phyloP scores from a whole-genome alignment of 2,888 invertebrate genomes.

The Pinctada fucata region DNA sequence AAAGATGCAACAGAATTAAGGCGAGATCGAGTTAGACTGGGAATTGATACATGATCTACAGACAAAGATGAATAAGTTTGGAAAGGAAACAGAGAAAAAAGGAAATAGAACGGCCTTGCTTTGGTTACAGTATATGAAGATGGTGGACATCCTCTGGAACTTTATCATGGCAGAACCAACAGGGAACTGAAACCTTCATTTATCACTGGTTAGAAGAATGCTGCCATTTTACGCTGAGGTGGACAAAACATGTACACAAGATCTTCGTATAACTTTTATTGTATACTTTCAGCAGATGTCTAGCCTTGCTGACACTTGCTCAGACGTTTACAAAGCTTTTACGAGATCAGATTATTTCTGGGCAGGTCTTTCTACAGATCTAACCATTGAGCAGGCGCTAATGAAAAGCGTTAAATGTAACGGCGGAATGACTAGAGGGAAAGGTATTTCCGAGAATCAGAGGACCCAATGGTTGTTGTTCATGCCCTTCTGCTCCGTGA shows the following conservation, averaged over 20 bases:
- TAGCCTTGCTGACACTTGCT: conserved; percentile 18
- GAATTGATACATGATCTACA: not conserved
- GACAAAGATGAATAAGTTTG: not conserved
- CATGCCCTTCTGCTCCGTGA: conserved; percentile 41
- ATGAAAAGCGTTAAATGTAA: conserved; percentile 51
- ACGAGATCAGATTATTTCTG: conserved; percentile 39
- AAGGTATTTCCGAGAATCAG: conserved; percentile 41
- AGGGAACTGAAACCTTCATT: conserved; percentile 54
- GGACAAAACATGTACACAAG: conserved; percentile 69
- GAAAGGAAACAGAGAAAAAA: conserved; percentile 27
- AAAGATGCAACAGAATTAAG: not conserved
- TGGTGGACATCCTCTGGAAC: conserved; percentile 35
- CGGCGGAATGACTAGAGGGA: conserved; percentile 49
- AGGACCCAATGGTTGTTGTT: conserved; percentile 41
- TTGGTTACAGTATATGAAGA: conserved; percentile 39
- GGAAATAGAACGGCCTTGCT: conserved; percentile 29
- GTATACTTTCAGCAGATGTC: conserved; percentile 35
- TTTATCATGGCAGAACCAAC: conserved; percentile 52
- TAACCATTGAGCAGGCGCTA: conserved; percentile 50
- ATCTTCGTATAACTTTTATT: conserved; percentile 38
- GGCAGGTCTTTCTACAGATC: conserved; percentile 43
- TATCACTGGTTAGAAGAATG: conserved; percentile 46
- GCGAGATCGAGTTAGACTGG: not conserved
- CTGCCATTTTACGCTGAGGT: conserved; percentile 54
- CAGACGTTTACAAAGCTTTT: conserved; percentile 31